Conservation (phyloP, 2,797 vertebrate species). For the Etheostoma perlongum region DNA sequence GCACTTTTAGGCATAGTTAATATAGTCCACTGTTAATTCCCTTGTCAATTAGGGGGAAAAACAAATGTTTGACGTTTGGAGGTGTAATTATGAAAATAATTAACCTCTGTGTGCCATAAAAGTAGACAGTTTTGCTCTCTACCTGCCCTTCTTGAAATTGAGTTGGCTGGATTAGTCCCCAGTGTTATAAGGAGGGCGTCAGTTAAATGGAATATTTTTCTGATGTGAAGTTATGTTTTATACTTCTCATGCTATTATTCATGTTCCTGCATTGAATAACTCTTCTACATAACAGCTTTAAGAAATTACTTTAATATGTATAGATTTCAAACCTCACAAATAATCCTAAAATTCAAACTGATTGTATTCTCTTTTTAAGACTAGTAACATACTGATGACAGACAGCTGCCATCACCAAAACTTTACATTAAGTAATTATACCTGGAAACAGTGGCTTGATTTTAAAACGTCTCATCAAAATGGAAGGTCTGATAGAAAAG, state of each 20-base stretch:
- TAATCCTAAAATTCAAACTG: constrained; percentile 27
- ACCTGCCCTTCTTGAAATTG: constrained; percentile 58
- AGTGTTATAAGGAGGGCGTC: constrained; percentile 35
- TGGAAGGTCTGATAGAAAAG: constrained; percentile 48
- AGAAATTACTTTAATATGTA: constrained; percentile 30
- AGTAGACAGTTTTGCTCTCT: constrained; percentile 59
- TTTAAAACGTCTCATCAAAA: constrained; percentile 51
- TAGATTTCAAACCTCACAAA: constrained; percentile 32
- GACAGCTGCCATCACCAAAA: constrained; percentile 6
- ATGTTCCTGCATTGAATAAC: constrained; percentile 58
- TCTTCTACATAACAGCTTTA: constrained; percentile 32
- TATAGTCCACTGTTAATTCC: constrained; percentile 78
- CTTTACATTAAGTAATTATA: constrained; percentile 9
- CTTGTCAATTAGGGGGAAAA: constrained; percentile 79
- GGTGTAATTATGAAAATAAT: constrained; percentile 82
- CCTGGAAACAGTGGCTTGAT: constrained; percentile 13
- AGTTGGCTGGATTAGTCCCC: constrained; percentile 48
- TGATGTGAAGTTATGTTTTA: constrained; percentile 55
- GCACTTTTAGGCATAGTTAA: constrained; percentile 71
- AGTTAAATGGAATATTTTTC: constrained; percentile 51
- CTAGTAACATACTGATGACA: constrained; percentile 11
- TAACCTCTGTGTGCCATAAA: constrained; percentile 74
- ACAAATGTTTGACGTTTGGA: constrained; percentile 84
- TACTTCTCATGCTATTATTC: constrained; percentile 29
- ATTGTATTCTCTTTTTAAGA: constrained; percentile 18